Conservation (phyloP, 2,888 invertebrate genomes). For the Hirtodrosophila cameraria region DNA sequence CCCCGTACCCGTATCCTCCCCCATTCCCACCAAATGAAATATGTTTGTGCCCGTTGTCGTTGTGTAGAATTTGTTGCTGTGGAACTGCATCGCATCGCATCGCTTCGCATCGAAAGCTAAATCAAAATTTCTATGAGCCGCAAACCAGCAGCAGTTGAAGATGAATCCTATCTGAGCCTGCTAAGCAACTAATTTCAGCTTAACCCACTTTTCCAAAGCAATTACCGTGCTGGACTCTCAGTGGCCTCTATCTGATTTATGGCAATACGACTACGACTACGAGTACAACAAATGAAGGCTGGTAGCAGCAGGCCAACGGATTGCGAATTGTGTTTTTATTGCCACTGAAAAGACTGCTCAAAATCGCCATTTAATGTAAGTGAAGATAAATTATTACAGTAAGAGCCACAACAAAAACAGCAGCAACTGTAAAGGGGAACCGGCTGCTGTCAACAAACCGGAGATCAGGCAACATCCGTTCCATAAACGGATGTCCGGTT, state of each 20-base stretch:
- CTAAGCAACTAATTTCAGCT: conserved; percentile 75
- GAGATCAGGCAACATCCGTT: conserved; percentile 76
- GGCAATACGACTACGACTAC: conserved; percentile 33
- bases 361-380: conserved; percentile 68
- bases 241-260: conserved; percentile 59
- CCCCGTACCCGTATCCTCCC: not conserved
- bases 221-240: conserved; percentile 60
- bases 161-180: conserved; percentile 41
- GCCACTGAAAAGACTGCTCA: conserved; percentile 36
- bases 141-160: conserved; percentile 39
- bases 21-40: conserved; percentile 36
- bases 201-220: conserved; percentile 72
- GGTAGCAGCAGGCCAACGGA: conserved; percentile 28
- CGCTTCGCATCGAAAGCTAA: conserved; percentile 70
- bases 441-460: conserved; percentile 63
- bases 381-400: conserved; percentile 68
- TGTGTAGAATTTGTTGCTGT: conserved; percentile 55
- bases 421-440: conserved; percentile 7
- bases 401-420: conserved; percentile 8
- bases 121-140: conserved; percentile 65
- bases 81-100: conserved; percentile 46
- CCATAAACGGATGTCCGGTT: conserved; percentile 73
- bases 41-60: conserved; percentile 52
- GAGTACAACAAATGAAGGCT: conserved; percentile 46
- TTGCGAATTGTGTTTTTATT: conserved; percentile 58